Conservation (phyloP, 2,113 vertebrate species). For the Heliornis fulica region DNA sequence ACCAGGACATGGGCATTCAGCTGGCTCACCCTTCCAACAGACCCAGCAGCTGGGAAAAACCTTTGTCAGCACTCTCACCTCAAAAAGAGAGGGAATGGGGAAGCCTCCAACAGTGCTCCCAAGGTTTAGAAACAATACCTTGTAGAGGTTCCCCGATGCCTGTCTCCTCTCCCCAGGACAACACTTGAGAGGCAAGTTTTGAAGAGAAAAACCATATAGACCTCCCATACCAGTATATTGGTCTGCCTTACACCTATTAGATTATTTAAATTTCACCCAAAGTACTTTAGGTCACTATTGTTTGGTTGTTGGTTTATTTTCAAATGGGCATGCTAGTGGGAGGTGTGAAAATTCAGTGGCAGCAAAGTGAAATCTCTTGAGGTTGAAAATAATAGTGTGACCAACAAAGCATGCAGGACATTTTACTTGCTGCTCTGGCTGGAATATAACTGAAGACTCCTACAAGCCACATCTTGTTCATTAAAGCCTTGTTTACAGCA, state of each 20-base stretch:
- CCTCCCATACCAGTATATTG: not conserved
- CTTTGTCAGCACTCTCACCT: not conserved
- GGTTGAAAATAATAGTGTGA: not conserved
- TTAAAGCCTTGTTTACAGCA: not conserved
- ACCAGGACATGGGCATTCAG: not conserved
- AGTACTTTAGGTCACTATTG: not conserved
- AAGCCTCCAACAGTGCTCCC: not conserved
- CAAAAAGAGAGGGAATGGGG: not conserved
- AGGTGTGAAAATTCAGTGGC: not conserved
- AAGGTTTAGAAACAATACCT: not conserved
- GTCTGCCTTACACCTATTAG: not conserved
- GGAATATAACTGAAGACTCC: not conserved
- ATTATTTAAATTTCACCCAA: not conserved
- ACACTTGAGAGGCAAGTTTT: not conserved
- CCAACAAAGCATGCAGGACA: not conserved
- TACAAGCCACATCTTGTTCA: not conserved
- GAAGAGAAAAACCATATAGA: not conserved
- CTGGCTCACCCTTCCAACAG: not conserved
- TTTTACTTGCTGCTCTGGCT: not conserved
- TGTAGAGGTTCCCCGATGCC: not conserved
- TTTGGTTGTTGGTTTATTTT: not conserved
- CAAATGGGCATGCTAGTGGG: not conserved
- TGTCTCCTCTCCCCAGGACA: not conserved
- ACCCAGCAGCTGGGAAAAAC: not conserved
- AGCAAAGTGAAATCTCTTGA: not conserved